Evolutionary conservation across 2,888 invertebrate genomes (phyloP), one percentile per base, ranked within the genome.

Genomic region (Cantharis rufa): DNA sequence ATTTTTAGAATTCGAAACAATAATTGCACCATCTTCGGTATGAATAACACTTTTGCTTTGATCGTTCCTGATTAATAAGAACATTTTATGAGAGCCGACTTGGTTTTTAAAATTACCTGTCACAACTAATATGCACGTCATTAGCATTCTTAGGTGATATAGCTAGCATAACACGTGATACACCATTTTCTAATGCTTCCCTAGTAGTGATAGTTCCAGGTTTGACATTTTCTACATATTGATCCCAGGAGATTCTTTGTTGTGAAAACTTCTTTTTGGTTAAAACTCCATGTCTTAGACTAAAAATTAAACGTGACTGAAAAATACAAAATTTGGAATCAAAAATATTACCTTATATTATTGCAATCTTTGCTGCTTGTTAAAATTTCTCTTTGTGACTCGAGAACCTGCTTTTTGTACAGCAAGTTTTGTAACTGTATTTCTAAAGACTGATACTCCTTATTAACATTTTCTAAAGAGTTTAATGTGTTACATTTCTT

Each of bases 1-100:
- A 75, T 89, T 88, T 64, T 89, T 85, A 70, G 86, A 84, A 82
- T 90, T 89, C 10, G 90, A 87, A 71, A 91, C 86, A 61, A 92
- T 82, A 15, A 82, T 79, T n/a, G 88, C 89, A 9, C 88, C 89
- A 81, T 91, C 91, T 68, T 86, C 84, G 10, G 90, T 86, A 70
- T 83, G 81, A 16, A 90, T 82, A 70, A 88, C 86, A 68, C 48
- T 1, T n/a, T 48, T 48, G 48, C 4, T n/a, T 32, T 63, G 70
- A 66, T 78, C 73, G 15, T 79, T 71, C 64, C 69, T 76, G 66
- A 69, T 69, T 27, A 15, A 15, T 27, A 16, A 69, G 10, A 13
- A 13, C 1, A 24, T 24, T 64, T 15, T 28, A 64, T 64, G 13
- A n/a, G 0, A 9, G 24, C 10, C 15, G 1, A 16, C 11, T 62